Evolutionary conservation across 1,140 invertebrate genomes (phyloP), one percentile per base, ranked within the genome.

Genomic region (Argopecten irradians): DNA sequence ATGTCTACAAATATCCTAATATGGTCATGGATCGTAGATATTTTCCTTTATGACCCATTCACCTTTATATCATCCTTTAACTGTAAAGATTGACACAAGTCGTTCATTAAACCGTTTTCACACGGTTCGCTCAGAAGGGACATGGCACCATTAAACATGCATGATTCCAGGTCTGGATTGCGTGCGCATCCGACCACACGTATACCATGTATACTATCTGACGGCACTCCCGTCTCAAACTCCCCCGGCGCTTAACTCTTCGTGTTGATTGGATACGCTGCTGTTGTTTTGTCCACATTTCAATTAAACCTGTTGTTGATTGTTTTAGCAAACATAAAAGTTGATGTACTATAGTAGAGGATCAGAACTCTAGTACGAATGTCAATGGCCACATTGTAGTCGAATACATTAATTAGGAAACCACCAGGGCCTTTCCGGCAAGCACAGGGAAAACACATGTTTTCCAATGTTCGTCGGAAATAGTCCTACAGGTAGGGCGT

Each of bases 291-390:
- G 55, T 71, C 28, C 55, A 28, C 55, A 28, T 71, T 71, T 71
- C 55, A 71, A 71, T 28, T 71, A 71, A 71, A 71, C 55, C n/a
- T 71, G 55, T 71, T 71, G 55, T 71, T 71, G 55, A 71, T n/a
- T 71, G n/a, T 71, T 71, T 71, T 71, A 28, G 55, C 22, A 71
- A 28, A 71, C 55, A 71, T 71, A 71, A 28, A 71, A 71, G 28
- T 71, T 71, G 55, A 71, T n/a, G 55, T 46, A 22, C 11, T 46
- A 71, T 3, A n/a, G 0, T 5, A 71, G 43, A 22, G 14, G n/a
- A 19, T 19, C 7, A 11, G 7, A 55, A 2, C 16, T 55, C 3
- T 55, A 11, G 43, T 55, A 55, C n/a, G n/a, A n/a, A n/a, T n/a
- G n/a, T n/a, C n/a, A n/a, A n/a, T n/a, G n/a, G n/a, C n/a, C n/a